Evolutionary conservation across 2,113 vertebrate species (phyloP).

Genomic region (Melanerpes formicivorus): DNA sequence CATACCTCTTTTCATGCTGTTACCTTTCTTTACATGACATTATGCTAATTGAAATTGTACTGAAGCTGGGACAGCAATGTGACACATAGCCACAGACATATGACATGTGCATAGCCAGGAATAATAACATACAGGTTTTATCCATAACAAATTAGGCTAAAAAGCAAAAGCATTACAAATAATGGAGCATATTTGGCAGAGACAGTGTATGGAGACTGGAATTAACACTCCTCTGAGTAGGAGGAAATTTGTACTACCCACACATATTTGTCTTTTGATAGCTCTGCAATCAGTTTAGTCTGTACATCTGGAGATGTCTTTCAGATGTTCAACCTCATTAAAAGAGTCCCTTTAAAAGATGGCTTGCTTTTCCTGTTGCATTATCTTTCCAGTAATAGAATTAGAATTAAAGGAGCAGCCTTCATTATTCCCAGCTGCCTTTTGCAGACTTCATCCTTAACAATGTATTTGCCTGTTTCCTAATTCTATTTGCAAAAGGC

Average conservation of each 20-base stretch:
- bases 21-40: neutral
- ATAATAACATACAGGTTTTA: neutral
- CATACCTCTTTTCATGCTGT: accelerated
- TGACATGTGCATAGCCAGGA: neutral
- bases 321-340: slow-evolving; percentile 42
- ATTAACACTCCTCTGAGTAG: neutral
- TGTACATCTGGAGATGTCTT: slow-evolving; percentile 29
- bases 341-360: slow-evolving; percentile 31
- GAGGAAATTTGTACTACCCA: slow-evolving; percentile 7
- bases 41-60: neutral
- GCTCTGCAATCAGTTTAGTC: neutral
- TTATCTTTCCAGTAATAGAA: slow-evolving; percentile 40
- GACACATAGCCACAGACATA: neutral
- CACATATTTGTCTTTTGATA: slow-evolving; percentile 26
- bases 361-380: neutral
- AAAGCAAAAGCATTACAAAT: neutral
- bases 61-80: neutral
- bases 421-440: neutral
- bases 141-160: neutral
- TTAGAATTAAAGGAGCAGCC: slow-evolving; percentile 7
- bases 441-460: neutral
- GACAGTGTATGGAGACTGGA: neutral
- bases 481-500: neutral
- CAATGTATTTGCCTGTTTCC: neutral
- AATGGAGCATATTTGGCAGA: neutral